phyloP scores from a whole-genome alignment of 2,888 invertebrate species.

The Pterostichus madidus region DNA sequence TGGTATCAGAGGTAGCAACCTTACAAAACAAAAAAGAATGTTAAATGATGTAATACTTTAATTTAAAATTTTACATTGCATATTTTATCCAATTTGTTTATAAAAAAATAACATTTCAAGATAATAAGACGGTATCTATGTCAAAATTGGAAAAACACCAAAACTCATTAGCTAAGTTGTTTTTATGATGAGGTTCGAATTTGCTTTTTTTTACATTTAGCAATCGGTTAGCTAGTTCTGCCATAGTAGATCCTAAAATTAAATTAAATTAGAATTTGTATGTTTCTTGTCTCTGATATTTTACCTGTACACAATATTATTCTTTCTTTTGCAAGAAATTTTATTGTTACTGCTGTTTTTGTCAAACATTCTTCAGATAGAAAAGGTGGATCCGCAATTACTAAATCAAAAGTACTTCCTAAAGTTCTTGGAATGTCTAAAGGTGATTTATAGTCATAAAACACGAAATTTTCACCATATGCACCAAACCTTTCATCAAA shows the following conservation, averaged over 20 bases:
- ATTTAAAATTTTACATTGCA: background rate
- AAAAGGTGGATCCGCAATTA: constrained; percentile 97
- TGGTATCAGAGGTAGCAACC: background rate
- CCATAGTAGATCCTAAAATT: constrained; percentile 86
- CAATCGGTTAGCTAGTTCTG: constrained; percentile 82
- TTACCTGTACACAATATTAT: constrained; percentile 93
- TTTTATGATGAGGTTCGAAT: constrained; percentile 91
- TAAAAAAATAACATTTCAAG: background rate
- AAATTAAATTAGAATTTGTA: constrained; percentile 47
- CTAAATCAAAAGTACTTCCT: constrained; percentile 85
- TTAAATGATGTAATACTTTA: constrained; percentile 5
- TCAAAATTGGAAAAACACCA: constrained; percentile 93
- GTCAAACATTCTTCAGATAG: constrained; percentile 94
- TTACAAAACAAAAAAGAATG: constrained; percentile 8
- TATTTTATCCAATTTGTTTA: constrained; percentile 14
- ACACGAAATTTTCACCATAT: constrained; percentile 88
- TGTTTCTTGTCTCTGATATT: background rate
- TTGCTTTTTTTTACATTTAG: constrained; percentile 82
- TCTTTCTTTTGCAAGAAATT: constrained; percentile 85
- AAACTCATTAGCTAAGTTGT: constrained; percentile 96
- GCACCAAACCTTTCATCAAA: constrained; percentile 91
- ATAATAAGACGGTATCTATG: constrained; percentile 78
- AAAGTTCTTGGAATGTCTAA: constrained; percentile 83
- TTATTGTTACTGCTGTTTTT: constrained; percentile 89
- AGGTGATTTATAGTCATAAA: constrained; percentile 93